Conservation (phyloP, 2,888 invertebrate species). For the Blastobasis lacticolella region DNA sequence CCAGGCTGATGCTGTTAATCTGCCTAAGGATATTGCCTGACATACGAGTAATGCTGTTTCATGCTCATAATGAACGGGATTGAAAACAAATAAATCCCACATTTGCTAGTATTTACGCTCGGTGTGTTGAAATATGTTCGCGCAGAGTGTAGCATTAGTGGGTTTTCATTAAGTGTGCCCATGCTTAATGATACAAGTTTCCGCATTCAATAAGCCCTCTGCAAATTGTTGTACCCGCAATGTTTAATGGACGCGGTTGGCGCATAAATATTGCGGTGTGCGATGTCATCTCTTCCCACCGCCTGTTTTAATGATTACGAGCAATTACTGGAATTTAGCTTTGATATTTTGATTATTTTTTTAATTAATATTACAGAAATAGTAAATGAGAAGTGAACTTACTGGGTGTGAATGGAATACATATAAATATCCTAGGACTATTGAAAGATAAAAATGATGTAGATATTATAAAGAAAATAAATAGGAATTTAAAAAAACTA, state of each 20-base stretch:
- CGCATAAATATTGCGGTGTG: slow-evolving; percentile 50
- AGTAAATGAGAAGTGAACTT: no score
- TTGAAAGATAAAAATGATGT: no score
- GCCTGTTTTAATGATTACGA: slow-evolving; percentile 17
- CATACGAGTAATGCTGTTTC: neutral
- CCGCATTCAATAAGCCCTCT: slow-evolving; percentile 50
- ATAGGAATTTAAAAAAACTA: no score
- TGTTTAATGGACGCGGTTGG: slow-evolving; percentile 52
- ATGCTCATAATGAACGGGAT: no score
- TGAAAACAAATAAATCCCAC: no score
- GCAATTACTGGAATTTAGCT: no score
- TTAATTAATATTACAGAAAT: no score
- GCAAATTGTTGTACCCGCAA: slow-evolving; percentile 49
- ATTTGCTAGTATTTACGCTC: no score
- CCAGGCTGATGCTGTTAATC: neutral
- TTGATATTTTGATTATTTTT: no score
- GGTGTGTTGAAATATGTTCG: neutral
- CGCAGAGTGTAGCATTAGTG: slow-evolving; percentile 22
- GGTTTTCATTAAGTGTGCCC: slow-evolving; percentile 49
- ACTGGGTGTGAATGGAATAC: no score
- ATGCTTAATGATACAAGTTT: slow-evolving; percentile 56
- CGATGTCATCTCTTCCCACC: slow-evolving; percentile 26
- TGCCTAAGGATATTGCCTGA: neutral
- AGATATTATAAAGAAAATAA: no score
- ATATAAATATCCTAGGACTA: no score